Base-by-base conservation (phyloP, 2,888 invertebrate species). In the Xylota segnis region DNA sequence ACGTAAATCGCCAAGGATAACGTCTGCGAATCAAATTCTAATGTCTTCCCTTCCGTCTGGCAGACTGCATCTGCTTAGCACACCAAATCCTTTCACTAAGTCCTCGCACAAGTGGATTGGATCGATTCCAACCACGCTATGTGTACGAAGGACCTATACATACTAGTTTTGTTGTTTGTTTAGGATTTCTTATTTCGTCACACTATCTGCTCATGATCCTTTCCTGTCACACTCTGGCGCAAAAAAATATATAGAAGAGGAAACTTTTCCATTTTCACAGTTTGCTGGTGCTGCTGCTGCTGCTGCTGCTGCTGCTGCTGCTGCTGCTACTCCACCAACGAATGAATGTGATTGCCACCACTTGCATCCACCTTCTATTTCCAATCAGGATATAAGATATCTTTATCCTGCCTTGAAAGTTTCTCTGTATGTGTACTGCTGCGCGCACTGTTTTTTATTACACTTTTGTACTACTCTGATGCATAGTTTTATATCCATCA, bases 401-500 rank as follows among this genome's bases (percentile, higher is more conserved):
- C 50, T 59, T 68, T 70, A 79, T 63, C 70, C 61, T 65, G 75
- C 56, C 58, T 50, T 56, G 10, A 7, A 65, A 43, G 40, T 54
- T 12, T 40, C 40, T 10, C 23, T 63, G 14, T 34, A 37, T 16
- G 18, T 23, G 47, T 43, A 14, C 9, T 45, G 5, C 27, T 12
- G 37, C 40, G 37, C 58, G 37, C 59, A 59, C 14, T 40, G 40
- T 59, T 70, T 79, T 84, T 66, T 81, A 75, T 79, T 43, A 71
- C 65, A 74, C 58, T 79, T 59, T 71, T 65, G 27, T 66, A 82
- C 75, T 27, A 82, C 68, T 82, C 86, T 82, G 82, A 82, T 86
- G 72, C 86, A 82, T 86, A 86, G 86, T 86, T 86, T 82, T 86
- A 86, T 86, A 86, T 86, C 86, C 86, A 86, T 86, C 86, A 86